Evolutionary conservation across 2,797 vertebrate species (phyloP).

Genomic region (Eulemur coronatus): DNA sequence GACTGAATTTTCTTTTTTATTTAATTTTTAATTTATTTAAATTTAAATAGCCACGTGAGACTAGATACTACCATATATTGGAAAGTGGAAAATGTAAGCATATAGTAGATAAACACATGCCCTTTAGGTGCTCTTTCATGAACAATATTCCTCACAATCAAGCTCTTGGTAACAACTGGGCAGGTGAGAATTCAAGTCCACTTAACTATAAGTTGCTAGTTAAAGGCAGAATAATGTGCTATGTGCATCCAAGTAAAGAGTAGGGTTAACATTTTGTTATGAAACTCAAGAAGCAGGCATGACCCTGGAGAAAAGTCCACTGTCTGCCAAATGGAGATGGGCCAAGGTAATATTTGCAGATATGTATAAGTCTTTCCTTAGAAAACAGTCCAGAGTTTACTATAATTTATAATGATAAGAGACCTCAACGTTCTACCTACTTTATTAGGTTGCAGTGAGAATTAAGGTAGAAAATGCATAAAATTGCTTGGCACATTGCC

Average conservation of each 20-base stretch:
- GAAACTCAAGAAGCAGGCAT: background rate
- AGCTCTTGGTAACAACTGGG: background rate
- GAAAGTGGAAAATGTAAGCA: background rate
- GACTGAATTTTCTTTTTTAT: background rate
- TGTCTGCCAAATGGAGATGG: background rate
- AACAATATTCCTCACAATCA: background rate
- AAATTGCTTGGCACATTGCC: background rate
- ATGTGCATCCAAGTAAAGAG: background rate
- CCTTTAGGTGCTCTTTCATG: background rate
- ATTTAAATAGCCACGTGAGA: background rate
- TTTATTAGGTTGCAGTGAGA: background rate
- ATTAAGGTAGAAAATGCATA: background rate
- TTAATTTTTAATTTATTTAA: background rate
- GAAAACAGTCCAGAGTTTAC: background rate
- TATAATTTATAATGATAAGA: background rate
- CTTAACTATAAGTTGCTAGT: background rate
- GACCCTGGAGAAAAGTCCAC: background rate
- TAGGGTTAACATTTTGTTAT: background rate
- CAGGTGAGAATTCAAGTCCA: background rate
- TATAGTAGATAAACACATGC: background rate
- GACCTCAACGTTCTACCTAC: background rate
- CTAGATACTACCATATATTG: background rate
- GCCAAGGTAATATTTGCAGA: background rate
- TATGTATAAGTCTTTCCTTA: background rate
- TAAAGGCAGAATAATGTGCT: background rate